Base-by-base conservation (phyloP, 2,113 vertebrate genomes). In the Bos javanicus region DNA sequence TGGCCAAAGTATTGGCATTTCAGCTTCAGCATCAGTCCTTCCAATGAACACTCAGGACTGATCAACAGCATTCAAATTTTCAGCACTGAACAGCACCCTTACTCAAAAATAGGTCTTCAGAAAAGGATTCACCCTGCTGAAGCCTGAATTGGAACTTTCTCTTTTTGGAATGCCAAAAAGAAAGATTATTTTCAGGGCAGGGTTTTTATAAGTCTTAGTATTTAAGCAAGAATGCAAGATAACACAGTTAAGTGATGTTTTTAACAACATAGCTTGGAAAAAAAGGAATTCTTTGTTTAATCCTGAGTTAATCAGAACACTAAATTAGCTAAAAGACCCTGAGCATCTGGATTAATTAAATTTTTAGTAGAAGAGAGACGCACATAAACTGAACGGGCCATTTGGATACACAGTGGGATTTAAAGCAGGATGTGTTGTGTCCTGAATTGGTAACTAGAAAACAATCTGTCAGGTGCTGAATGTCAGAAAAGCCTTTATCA, bases 261-360 rank as follows among this genome's bases (percentile, higher is more conserved):
- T 83, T 76, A 92, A 71, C 23, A 71, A 10, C 39, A 78, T 46
- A 64, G 26, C 16, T 92, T 59, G 57, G 94, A 91, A 81, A 43
- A 87, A 95, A 95, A 93, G 36, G 43, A 87, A 92, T 67, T 86
- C 23, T 96, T 26, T 60, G 50, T 15, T 90, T 90, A 84, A 50
- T 90, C 81, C 52, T 50, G 81, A 96, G 64, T 85, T 90, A 96
- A 97, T 74, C 52, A 82, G 33, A 60, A 81, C 21, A 85, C 39
- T 80, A 94, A 96, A 80, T 96, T 87, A 94, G 62, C 60, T 78
- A 56, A 93, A 95, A 96, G 87, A 62, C 87, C 54, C 67, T 30
- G 25, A 93, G 87, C 93, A 97, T 93, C 91, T 92, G 92, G 83
- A 95, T 91, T 96, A 85, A 94, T 98, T 96, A 96, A 95, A 87